phyloP scores from a whole-genome alignment of 2,888 invertebrate species.

The Amorpha juglandis region DNA sequence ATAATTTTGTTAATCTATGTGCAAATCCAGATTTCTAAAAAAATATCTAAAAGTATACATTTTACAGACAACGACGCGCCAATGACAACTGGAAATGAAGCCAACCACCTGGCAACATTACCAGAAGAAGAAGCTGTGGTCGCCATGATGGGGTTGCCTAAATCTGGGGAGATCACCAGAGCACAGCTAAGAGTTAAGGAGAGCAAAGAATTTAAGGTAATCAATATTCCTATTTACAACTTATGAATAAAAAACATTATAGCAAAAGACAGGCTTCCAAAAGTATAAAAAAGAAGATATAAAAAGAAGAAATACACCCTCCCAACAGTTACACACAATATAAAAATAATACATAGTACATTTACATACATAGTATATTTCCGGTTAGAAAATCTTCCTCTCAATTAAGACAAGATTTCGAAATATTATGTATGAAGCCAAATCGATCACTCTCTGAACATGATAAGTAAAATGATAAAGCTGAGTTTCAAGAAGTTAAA shows the following conservation, averaged over 20 bases:
- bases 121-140: conserved; percentile 91
- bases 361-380: no score
- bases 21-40: not conserved
- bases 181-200: conserved; percentile 97
- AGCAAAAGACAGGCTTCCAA: not conserved
- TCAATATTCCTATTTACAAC: not conserved
- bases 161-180: conserved; percentile 93
- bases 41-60: not conserved
- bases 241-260: not conserved
- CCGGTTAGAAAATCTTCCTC: no score
- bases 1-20: not conserved
- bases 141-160: conserved; percentile 95
- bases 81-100: conserved; percentile 61
- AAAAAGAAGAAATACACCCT: no score
- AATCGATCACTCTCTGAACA: no score
- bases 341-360: no score
- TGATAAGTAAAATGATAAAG: no score
- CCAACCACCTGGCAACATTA: conserved; percentile 71
- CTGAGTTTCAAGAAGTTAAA: no score
- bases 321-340: no score
- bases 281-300: not conserved
- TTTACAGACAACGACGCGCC: conserved; percentile 66
- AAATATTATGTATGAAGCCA: no score
- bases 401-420: no score
- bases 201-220: conserved; percentile 99